Conservation (phyloP, 1,140 invertebrate genomes). For the Cydia strobilella region DNA sequence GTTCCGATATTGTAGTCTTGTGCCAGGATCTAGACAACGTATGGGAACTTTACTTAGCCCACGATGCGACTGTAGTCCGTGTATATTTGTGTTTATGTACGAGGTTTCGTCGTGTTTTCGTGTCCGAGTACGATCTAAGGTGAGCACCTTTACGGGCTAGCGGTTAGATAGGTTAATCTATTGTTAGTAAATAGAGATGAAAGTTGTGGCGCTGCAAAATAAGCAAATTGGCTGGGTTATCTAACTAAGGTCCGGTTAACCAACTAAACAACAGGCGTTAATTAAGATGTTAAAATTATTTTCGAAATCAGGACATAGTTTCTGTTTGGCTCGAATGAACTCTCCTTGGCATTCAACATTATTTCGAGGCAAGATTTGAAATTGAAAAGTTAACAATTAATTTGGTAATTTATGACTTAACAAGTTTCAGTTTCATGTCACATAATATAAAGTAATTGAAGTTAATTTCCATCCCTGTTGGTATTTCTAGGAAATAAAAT, state of each 20-base stretch:
- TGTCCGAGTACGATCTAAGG: conserved; percentile 65
- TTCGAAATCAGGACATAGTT: no score
- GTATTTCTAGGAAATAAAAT: conserved; percentile 19
- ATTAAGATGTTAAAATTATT: not conserved
- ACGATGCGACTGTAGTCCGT: conserved; percentile 22
- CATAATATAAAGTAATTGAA: not conserved
- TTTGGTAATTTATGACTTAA: not conserved
- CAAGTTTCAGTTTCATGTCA: not conserved
- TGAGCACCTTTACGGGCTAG: conserved; percentile 41
- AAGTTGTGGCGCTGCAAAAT: not conserved
- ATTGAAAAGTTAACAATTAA: conserved; percentile 1
- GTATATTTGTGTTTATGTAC: conserved; percentile 20
- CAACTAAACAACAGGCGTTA: not conserved
- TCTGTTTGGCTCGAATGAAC: not conserved
- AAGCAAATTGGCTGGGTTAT: not conserved
- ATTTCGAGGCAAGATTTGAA: not conserved
- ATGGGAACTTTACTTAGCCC: conserved; percentile 51
- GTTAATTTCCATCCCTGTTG: conserved; percentile 1
- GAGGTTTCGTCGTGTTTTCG: conserved; percentile 37
- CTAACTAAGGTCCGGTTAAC: not conserved
- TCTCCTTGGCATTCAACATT: not conserved
- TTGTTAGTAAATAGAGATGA: conserved; percentile 24
- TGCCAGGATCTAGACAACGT: conserved; percentile 47
- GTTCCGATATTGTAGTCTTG: conserved; percentile 57
- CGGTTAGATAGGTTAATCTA: conserved; percentile 18